Evolutionary conservation across 1,140 invertebrate genomes (phyloP), one percentile per base, ranked within the genome.

Genomic region (Eriocheir sinensis): DNA sequence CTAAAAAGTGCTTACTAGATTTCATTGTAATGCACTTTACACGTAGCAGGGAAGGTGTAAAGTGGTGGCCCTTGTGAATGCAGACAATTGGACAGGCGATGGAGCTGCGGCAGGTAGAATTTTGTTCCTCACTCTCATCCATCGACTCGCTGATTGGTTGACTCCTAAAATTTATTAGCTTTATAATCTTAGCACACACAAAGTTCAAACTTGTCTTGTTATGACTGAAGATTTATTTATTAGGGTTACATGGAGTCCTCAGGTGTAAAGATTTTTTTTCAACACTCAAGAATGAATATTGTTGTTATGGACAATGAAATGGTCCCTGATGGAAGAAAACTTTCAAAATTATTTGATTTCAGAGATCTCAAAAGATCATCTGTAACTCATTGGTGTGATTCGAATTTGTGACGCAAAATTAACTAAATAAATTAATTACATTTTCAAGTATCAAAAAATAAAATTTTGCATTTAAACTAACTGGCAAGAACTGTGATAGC

Each of bases 131-230:
- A 8, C 60, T 72, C 27, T n/a, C 12, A n/a, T 21, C 27, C 60
- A n/a, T 72, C n/a, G 60, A n/a, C 27, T 72, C 60, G n/a, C n/a
- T 72, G 21, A n/a, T 72, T n/a, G 60, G 60, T 21, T 72, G 60
- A 72, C 27, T n/a, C n/a, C 60, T 21, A 72, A 72, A 72, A 72
- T 12, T 12, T 6, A 72, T n/a, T 21, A 72, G n/a, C 60, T n/a
- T 21, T 72, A n/a, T 72, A 72, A 17, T 72, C 27, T 72, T 72
- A 72, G 60, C 17, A 72, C n/a, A 72, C n/a, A 72, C 60, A 8
- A 72, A 72, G 60, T 72, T 72, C 60, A 72, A 72, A 72, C 60
- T 72, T n/a, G n/a, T 72, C n/a, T n/a, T 72, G 60, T 72, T 72
- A n/a, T 72, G 60, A 72, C 6, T 21, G 17, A 72, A 72, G n/a